Conservation (phyloP, 2,888 invertebrate species). For the Drosophila rellima region DNA sequence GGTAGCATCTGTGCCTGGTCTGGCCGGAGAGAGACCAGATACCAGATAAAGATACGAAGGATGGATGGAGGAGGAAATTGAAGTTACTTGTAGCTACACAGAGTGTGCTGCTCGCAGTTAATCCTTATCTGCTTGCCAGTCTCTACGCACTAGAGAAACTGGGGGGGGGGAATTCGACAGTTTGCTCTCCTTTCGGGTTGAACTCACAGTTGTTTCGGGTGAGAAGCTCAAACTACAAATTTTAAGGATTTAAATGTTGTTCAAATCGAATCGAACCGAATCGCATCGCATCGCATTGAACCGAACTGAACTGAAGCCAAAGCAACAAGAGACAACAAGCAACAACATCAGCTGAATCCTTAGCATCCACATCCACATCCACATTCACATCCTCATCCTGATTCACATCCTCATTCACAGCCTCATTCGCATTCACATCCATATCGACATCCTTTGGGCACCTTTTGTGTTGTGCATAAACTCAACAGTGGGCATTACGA, state of each 20-base stretch:
- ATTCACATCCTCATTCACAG: constrained; percentile 7
- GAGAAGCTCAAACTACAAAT: constrained; percentile 58
- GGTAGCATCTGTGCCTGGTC: constrained; percentile 28
- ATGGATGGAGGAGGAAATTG: constrained; percentile 16
- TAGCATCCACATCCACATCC: constrained; percentile 3
- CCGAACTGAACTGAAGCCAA: constrained; percentile 25
- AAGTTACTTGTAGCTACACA: constrained; percentile 19
- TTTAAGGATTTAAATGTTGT: constrained; percentile 78
- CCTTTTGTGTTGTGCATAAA: constrained; percentile 81
- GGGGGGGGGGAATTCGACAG: constrained; percentile 32
- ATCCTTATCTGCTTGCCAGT: constrained; percentile 55
- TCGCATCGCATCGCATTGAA: constrained; percentile 34
- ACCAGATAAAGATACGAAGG: background rate
- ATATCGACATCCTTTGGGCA: constrained; percentile 66
- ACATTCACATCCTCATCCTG: background rate
- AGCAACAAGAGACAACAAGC: constrained; percentile 26
- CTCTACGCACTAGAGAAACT: constrained; percentile 33
- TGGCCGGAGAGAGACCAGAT: background rate
- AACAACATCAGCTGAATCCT: constrained; percentile 24
- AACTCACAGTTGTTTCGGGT: constrained; percentile 1
- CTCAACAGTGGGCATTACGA: constrained; percentile 83
- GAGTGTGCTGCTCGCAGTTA: constrained; percentile 41
- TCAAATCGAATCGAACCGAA: constrained; percentile 54
- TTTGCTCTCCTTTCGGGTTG: constrained; percentile 17
- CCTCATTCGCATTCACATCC: constrained; percentile 25